phyloP scores from a whole-genome alignment of 2,797 vertebrate genomes.

The Thunnus albacares region DNA sequence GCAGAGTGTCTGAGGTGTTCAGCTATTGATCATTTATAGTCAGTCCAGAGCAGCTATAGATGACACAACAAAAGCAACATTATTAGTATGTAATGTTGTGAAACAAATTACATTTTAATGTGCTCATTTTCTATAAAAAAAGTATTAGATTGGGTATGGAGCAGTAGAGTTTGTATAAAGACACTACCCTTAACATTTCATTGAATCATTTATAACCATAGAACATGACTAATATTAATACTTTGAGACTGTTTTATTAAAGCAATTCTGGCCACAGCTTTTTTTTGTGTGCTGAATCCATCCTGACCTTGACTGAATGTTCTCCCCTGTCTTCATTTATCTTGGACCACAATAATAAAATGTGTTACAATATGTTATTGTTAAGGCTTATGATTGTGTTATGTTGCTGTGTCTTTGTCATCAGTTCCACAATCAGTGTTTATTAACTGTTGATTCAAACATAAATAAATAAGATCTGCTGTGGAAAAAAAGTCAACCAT shows the following conservation, averaged over 20 bases:
- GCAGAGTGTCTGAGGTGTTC: constrained; percentile 31
- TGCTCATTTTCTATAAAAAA: background rate
- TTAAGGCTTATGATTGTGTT: background rate
- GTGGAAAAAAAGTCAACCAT: no score
- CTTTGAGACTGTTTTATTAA: background rate
- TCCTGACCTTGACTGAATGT: background rate
- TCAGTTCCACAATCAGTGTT: background rate
- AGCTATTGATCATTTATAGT: constrained; percentile 26
- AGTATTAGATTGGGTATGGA: no score
- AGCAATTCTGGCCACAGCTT: background rate
- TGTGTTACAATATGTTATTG: background rate
- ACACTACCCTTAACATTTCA: no score
- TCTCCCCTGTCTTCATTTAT: background rate
- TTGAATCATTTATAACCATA: no score
- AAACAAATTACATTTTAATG: background rate
- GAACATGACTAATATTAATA: no score
- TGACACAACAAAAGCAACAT: constrained; percentile 10
- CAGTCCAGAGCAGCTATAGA: constrained; percentile 10
- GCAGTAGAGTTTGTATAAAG: no score
- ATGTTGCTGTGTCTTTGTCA: background rate
- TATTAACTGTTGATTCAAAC: no score
- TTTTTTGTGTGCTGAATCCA: background rate
- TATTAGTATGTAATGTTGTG: background rate
- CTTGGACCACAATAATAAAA: background rate
- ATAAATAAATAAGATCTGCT: no score